Base-by-base conservation (phyloP, 1,140 invertebrate genomes). In the Drosophila teissieri region DNA sequence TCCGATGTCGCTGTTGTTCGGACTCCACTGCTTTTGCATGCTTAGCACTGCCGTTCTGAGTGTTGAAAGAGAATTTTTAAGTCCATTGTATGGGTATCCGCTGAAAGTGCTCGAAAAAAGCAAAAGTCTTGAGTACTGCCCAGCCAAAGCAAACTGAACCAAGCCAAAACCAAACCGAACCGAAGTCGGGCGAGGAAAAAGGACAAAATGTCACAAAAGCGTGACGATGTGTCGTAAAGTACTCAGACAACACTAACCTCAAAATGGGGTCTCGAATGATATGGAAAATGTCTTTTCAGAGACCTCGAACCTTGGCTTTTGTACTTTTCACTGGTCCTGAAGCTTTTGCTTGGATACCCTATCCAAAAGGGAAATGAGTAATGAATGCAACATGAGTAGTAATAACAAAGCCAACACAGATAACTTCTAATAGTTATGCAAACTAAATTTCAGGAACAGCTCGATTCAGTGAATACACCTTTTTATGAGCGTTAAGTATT, bases 221-320 rank as follows among this genome's bases (percentile, higher is more conserved):
- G 86, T 90, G 86, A 90, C 86, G 86, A 90, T 86, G 82, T 90
- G 86, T 90, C 86, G 86, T 90, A 90, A 90, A 90, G 77, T 90
- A 80, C 60, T 74, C 68, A 72, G 64, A 57, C 80, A 70, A 84
- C 73, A 73, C 76, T 73, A 60, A 58, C 69, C 70, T 72, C 73
- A 55, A 81, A 78, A 78, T 67, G 79, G 73, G 68, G 57, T 82
- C 57, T 44, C 17, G 58, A 44, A 55, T 4, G 64, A 70, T 70
- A 70, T 57, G 68, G 68, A 70, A 70, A 70, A 70, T 70, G 67
- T 34, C 57, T 27, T 42, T 27, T 36, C 49, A 58, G 22, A 36
- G 53, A 22, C 46, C 22, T 15, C 22, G 46, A 63, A 14, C 10
- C 61, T 69, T 62, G 68, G 46, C 57, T 78, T 74, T 78, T 64